These are phyloP conservation scores for Micromussa lordhowensis DNA, from an alignment of 92 coral and sea anemone genomes.

Conservation along the genomic window DNA sequence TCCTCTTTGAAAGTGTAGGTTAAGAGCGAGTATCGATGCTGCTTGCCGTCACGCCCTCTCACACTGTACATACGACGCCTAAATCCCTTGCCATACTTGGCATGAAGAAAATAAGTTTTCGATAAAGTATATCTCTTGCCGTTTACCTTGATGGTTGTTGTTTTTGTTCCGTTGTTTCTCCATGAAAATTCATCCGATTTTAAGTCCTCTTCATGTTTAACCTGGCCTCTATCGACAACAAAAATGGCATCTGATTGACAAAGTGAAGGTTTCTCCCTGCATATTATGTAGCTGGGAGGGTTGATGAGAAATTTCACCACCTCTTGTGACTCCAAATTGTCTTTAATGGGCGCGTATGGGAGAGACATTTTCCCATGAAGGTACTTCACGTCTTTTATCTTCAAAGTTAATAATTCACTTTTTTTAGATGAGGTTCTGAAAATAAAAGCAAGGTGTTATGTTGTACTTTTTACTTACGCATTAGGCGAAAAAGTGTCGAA, in stretches of 20 bases:
- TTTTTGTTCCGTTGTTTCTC: slow-evolving; percentile 50
- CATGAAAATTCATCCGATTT: slow-evolving; percentile 46
- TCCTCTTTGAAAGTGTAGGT: neutral
- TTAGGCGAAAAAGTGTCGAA: too few species aligned
- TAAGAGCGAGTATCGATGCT: too few species aligned
- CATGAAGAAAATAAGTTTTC: slow-evolving; percentile 48
- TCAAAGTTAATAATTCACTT: neutral
- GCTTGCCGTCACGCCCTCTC: too few species aligned
- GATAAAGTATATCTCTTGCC: neutral
- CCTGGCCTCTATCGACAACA: slow-evolving; percentile 10
- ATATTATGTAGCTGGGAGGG: slow-evolving; percentile 32
- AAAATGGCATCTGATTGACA: slow-evolving; percentile 39
- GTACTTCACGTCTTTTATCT: slow-evolving; percentile 10
- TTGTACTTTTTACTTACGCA: too few species aligned
- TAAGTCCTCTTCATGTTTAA: slow-evolving; percentile 22
- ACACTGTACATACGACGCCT: slow-evolving; percentile 21
- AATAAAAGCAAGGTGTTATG: too few species aligned
- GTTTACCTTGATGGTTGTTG: neutral
- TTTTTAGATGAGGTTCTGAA: too few species aligned
- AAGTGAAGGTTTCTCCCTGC: slow-evolving; percentile 35
- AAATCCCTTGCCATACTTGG: slow-evolving; percentile 26
- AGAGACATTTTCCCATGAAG: slow-evolving; percentile 12
- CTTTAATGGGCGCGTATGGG: slow-evolving; percentile 23
- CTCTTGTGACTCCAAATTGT: slow-evolving; percentile 30
- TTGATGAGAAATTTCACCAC: slow-evolving; percentile 21